Evolutionary conservation across 2,797 vertebrate species (phyloP).

Genomic region (Poecile montanus): DNA sequence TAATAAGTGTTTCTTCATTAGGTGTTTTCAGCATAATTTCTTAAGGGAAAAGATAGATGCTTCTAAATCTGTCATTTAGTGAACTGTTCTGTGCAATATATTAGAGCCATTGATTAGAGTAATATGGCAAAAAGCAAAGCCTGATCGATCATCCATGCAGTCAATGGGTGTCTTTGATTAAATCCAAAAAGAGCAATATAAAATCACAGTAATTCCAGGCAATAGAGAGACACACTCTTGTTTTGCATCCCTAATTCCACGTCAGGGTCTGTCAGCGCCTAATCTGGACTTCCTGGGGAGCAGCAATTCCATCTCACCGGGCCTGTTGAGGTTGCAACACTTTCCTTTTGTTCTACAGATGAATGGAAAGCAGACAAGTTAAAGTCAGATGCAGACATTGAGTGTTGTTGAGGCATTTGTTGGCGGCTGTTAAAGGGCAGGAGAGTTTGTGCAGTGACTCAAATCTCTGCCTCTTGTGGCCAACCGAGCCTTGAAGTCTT

Average conservation of each 20-base stretch:
- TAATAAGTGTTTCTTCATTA: constrained; percentile 63
- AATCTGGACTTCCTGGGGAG: constrained; percentile 51
- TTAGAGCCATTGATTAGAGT: constrained; percentile 75
- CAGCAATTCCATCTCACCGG: background rate
- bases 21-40: constrained; percentile 70
- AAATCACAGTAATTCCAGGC: constrained; percentile 68
- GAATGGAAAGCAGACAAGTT: background rate
- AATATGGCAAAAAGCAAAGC: constrained; percentile 74
- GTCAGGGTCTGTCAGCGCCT: constrained; percentile 25
- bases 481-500: background rate
- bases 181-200: constrained; percentile 63
- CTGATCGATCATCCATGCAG: constrained; percentile 53
- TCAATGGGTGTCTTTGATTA: constrained; percentile 58
- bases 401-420: background rate
- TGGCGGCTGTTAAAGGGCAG: background rate
- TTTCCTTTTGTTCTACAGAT: background rate
- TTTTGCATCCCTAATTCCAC: constrained; percentile 27
- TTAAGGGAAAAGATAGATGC: constrained; percentile 56
- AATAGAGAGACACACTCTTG: constrained; percentile 50
- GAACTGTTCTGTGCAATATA: constrained; percentile 71
- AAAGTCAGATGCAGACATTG: background rate
- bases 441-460: rapidly evolving
- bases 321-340: background rate
- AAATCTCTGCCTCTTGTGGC: background rate
- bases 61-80: constrained; percentile 71